Evolutionary conservation across 2,113 vertebrate genomes (phyloP).

Genomic region (Morphnarchus princeps): DNA sequence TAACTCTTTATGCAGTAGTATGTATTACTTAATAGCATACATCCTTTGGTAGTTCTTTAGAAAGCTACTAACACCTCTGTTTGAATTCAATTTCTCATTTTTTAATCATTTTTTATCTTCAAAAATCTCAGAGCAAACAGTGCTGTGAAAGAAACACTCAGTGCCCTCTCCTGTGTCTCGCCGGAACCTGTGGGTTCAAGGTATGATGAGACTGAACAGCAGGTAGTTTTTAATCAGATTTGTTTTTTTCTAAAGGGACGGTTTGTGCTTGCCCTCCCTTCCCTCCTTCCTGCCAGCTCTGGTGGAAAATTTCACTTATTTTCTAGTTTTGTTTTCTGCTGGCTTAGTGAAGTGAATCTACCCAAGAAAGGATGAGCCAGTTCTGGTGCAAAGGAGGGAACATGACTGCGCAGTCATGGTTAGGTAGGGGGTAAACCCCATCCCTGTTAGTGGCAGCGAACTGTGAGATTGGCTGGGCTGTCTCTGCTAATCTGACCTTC

Average conservation of each 20-base stretch:
- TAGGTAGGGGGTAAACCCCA: background rate
- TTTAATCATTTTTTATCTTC: background rate
- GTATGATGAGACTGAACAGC: background rate
- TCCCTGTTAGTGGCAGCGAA: background rate
- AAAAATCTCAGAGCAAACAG: background rate
- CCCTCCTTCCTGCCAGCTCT: background rate
- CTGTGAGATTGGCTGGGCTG: background rate
- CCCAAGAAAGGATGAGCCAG: background rate
- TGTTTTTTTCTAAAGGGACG: background rate
- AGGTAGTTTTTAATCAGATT: background rate
- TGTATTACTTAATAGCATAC: background rate
- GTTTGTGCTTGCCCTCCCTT: background rate
- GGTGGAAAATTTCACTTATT: background rate
- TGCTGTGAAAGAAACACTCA: background rate
- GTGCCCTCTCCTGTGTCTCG: background rate
- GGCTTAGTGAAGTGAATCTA: background rate
- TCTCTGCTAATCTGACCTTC: background rate
- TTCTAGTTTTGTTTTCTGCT: background rate
- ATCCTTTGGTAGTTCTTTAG: background rate
- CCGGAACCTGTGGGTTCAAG: background rate
- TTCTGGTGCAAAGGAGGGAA: background rate
- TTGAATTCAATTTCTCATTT: background rate
- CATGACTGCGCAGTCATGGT: accelerated
- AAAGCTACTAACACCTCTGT: background rate
- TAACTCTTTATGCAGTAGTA: background rate